Conservation (phyloP, 2,888 invertebrate species). For the Thysanoteuthis rhombus region DNA sequence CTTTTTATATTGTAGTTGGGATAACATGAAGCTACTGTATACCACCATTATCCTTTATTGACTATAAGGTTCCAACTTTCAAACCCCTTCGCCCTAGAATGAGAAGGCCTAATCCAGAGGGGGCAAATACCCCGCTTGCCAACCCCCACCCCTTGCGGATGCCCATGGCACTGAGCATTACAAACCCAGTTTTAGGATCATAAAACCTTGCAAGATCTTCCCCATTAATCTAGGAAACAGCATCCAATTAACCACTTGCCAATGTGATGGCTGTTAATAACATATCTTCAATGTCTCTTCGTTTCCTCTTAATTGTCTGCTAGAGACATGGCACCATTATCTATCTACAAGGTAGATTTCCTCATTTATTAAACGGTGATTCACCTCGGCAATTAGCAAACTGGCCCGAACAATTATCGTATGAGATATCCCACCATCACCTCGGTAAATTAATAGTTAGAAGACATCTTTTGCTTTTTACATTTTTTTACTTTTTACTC, state of each 20-base stretch:
- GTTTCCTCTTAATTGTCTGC: background rate
- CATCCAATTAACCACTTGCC: background rate
- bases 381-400: background rate
- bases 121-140: no score
- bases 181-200: no score
- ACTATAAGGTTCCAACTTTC: no score
- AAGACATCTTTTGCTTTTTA: background rate
- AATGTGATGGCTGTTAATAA: background rate
- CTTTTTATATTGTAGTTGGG: no score
- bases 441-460: background rate
- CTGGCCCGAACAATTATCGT: background rate
- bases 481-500: background rate
- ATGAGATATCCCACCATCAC: background rate
- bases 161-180: no score
- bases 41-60: no score
- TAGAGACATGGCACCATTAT: background rate
- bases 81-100: no score
- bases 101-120: no score
- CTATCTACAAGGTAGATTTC: constrained; percentile 12
- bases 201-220: no score
- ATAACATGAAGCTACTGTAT: no score
- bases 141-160: no score
- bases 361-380: background rate
- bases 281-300: background rate
- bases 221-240: background rate